Evolutionary conservation across 1,140 invertebrate species (phyloP), one percentile per base, ranked within the genome.

Genomic region (Orchestia grillus): DNA sequence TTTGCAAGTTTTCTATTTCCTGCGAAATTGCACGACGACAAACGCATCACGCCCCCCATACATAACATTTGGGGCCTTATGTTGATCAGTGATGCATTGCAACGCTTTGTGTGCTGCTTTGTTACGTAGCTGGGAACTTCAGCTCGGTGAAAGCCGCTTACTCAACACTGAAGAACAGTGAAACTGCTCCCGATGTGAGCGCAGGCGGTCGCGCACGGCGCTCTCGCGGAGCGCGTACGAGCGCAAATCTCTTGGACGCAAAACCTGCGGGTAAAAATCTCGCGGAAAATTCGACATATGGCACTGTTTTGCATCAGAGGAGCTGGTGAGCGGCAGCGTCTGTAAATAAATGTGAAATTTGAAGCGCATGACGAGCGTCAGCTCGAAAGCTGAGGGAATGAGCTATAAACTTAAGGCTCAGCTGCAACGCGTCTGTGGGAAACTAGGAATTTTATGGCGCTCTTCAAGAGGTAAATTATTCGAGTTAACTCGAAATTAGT

Each of bases 271-370:
- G 41, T 90, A 90, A 90, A 87, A 90, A 90, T 90, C n/a, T 28
- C 11, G 88, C 28, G 40, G 23, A 45, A 94, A 94, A 94, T 94
- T 94, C 92, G 40, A 94, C 92, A 94, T 94, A 94, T 94, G 92
- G 43, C 44, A 47, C 92, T 45, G 92, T 94, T 94, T 94, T 90
- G 88, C 88, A 77, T 77, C 62, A 36, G 62, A 28, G 36, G 28
- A 77, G 28, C 62, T 77, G 62, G 62, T 77, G 62, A 77, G 62
- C 36, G 62, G 28, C 47, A 19, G 47, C 47, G 19, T 19, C 47
- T 53, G 36, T 3, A 77, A 77, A 77, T 36, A 77, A 77, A 77
- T 77, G 62, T 77, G 62, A 77, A 77, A 77, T 77, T 8, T 28
- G 62, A 8, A 77, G n/a, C 11, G 62, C 11, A 77, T 77, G 62